These are phyloP conservation scores for Falco berigora DNA, from an alignment of 2,797 vertebrate genomes.

Conservation along the genomic window DNA sequence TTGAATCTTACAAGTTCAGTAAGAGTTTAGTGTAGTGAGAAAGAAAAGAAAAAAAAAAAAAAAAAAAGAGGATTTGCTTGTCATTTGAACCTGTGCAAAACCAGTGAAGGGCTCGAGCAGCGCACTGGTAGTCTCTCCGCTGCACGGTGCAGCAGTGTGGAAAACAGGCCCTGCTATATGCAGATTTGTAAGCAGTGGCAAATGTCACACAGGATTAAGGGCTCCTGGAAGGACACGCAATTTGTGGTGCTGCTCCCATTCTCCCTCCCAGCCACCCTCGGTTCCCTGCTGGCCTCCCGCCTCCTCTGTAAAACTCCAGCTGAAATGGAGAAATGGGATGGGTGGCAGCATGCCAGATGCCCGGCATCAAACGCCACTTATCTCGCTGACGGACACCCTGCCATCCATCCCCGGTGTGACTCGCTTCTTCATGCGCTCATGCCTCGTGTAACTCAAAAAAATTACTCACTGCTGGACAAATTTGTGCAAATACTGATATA, in stretches of 20 bases:
- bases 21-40: background rate
- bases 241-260: background rate
- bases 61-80: background rate
- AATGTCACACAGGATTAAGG: slow-evolving; percentile 25
- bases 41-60: background rate
- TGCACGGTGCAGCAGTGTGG: background rate
- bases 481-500: background rate
- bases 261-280: background rate
- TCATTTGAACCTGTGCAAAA: background rate
- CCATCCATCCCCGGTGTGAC: background rate
- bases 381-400: background rate
- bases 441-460: background rate
- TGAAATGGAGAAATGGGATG: slow-evolving; percentile 37
- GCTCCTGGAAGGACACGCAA: background rate
- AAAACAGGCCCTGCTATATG: background rate
- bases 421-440: background rate
- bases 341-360: background rate
- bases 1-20: background rate
- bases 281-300: background rate
- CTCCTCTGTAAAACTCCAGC: background rate
- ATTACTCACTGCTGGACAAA: background rate
- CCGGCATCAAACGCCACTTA: background rate
- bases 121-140: background rate
- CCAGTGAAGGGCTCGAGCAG: background rate
- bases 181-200: background rate